These are phyloP conservation scores for Sander lucioperca DNA, from an alignment of 2,113 vertebrate genomes.

Conservation along the genomic window DNA sequence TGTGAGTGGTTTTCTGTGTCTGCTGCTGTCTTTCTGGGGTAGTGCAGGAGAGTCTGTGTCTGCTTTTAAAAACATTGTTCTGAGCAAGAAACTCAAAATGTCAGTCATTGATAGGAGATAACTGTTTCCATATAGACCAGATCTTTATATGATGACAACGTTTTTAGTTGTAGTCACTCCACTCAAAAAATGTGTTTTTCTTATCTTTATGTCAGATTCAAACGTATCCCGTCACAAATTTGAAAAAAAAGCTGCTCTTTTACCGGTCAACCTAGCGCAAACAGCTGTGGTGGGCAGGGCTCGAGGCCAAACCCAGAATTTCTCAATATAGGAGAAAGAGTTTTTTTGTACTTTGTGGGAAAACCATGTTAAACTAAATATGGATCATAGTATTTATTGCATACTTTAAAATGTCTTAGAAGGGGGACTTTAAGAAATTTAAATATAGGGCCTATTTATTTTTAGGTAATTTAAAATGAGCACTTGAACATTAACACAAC, in stretches of 20 bases:
- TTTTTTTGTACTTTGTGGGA: too few relatives aligned
- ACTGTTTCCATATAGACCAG: slow-evolving; percentile 11
- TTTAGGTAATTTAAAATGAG: background rate
- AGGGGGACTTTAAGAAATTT: background rate
- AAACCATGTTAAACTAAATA: too few relatives aligned
- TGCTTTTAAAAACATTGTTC: slow-evolving; percentile 35
- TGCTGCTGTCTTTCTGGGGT: slow-evolving; percentile 19
- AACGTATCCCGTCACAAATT: too few relatives aligned
- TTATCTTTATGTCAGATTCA: too few relatives aligned
- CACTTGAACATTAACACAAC: background rate
- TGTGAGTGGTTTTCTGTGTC: slow-evolving; percentile 31
- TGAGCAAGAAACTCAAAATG: slow-evolving; percentile 26
- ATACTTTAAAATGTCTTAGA: too few relatives aligned
- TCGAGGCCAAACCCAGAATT: too few relatives aligned
- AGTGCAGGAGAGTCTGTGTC: slow-evolving; percentile 15
- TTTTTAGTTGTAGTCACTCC: background rate
- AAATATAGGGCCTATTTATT: background rate
- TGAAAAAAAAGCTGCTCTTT: too few relatives aligned
- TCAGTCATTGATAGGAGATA: slow-evolving; percentile 24
- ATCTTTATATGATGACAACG: background rate
- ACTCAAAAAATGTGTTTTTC: too few relatives aligned
- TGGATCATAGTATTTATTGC: too few relatives aligned
- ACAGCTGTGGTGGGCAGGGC: too few relatives aligned
- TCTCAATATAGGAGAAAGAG: too few relatives aligned
- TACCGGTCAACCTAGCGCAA: too few relatives aligned